Conservation (phyloP, 2,888 invertebrate genomes). For the Heliconius cydno region DNA sequence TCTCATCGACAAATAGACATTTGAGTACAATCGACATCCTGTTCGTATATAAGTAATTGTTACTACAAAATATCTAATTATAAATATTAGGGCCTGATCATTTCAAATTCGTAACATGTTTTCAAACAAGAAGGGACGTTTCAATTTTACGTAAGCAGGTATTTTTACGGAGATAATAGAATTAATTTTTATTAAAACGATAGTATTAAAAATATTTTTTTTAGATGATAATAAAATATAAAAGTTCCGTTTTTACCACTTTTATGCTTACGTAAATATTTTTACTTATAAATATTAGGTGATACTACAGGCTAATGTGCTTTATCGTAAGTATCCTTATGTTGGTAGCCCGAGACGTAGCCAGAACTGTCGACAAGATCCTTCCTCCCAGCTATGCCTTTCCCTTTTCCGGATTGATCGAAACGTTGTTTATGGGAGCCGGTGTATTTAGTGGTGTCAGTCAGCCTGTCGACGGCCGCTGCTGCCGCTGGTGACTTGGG, state of each 20-base stretch:
- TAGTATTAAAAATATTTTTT: not conserved
- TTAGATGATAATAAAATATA: not conserved
- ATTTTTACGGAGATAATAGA: not conserved
- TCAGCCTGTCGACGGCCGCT: constrained; percentile 88
- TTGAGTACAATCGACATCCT: not conserved
- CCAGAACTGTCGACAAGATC: constrained; percentile 89
- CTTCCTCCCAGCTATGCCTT: constrained; percentile 92
- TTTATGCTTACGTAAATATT: constrained; percentile 2
- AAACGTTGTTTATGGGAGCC: constrained; percentile 94
- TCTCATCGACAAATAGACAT: not conserved
- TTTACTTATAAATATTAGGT: not conserved
- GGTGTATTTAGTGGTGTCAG: constrained; percentile 94
- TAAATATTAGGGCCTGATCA: constrained; percentile 4
- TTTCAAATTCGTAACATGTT: constrained; percentile 25
- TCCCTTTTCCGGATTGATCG: constrained; percentile 92
- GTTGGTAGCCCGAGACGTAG: constrained; percentile 93
- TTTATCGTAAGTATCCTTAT: constrained; percentile 90
- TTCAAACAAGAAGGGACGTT: constrained; percentile 17
- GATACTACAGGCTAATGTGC: constrained; percentile 67
- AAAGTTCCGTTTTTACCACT: not conserved
- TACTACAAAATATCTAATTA: not conserved
- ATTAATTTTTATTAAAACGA: constrained; percentile 1
- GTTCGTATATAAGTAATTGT: not conserved
- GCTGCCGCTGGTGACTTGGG: constrained; percentile 77
- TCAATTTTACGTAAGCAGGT: constrained; percentile 18